phyloP scores from a whole-genome alignment of 2,797 vertebrate species.

The Chloroceryle inda region DNA sequence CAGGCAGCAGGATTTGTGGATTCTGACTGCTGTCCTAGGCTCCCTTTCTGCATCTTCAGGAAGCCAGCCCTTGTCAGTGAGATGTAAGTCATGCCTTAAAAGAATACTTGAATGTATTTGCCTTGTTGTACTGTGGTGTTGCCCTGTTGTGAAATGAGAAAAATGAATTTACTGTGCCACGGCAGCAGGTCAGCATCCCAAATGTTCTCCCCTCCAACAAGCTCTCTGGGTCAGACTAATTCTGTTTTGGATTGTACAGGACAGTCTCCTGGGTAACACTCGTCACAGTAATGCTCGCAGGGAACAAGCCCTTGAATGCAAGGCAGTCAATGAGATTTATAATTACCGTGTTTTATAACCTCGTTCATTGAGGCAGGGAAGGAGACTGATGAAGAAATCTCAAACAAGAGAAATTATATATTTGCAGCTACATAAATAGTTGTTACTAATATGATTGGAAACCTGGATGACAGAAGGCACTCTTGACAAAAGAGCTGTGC shows the following conservation, averaged over 20 bases:
- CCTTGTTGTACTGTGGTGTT: neutral
- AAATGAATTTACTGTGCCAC: constrained; percentile 21
- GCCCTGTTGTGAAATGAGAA: constrained; percentile 45
- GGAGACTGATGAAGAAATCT: neutral
- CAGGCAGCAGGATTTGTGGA: neutral
- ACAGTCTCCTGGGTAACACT: constrained; percentile 41
- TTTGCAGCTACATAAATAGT: neutral
- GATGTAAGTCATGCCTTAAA: constrained; percentile 30
- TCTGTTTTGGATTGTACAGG: constrained; percentile 50
- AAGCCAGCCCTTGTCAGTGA: constrained; percentile 3
- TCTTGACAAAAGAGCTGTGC: neutral
- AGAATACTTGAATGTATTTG: neutral
- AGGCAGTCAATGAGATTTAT: constrained; percentile 64
- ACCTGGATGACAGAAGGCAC: neutral
- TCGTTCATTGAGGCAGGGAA: constrained; percentile 40
- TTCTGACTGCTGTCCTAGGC: neutral
- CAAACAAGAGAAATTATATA: neutral
- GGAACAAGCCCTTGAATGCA: constrained; percentile 51
- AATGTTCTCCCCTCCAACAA: constrained; percentile 22
- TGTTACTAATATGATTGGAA: neutral
- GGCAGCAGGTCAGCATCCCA: constrained; percentile 49
- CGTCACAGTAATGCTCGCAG: constrained; percentile 16
- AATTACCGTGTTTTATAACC: constrained; percentile 59
- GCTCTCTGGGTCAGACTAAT: constrained; percentile 51
- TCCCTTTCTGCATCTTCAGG: neutral